phyloP scores from a whole-genome alignment of 2,888 invertebrate species.

The Tenthredo scrophulariae region DNA sequence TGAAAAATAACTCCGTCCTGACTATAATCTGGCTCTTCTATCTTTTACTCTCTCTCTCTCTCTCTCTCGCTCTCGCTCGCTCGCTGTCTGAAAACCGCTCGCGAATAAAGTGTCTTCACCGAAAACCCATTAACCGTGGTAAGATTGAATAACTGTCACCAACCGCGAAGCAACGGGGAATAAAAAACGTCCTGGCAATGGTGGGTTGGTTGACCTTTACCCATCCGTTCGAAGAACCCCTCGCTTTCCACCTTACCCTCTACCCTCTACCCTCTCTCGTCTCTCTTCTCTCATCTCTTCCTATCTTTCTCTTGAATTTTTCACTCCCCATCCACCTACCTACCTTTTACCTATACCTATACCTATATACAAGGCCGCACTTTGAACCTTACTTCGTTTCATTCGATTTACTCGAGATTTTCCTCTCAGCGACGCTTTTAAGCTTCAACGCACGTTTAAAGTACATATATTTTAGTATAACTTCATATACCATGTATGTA shows the following conservation, averaged over 20 bases:
- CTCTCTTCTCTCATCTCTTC: neutral
- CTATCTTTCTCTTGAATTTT: neutral
- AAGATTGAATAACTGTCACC: slow-evolving; percentile 37
- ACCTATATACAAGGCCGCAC: neutral
- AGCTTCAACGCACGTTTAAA: slow-evolving; percentile 23
- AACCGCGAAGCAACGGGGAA: neutral
- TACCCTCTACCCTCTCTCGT: neutral
- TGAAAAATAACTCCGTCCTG: neutral
- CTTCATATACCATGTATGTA: neutral
- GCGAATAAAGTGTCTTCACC: slow-evolving; percentile 13
- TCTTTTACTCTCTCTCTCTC: neutral
- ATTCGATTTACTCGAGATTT: slow-evolving; percentile 33
- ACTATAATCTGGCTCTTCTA: neutral
- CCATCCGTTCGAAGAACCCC: slow-evolving; percentile 3
- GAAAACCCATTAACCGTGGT: slow-evolving; percentile 28
- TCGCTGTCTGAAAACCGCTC: neutral
- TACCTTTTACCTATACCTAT: neutral
- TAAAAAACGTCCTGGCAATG: neutral
- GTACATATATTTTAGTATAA: neutral
- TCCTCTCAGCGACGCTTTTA: neutral
- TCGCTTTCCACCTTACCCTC: neutral
- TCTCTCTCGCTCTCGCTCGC: neutral
- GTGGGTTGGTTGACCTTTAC: slow-evolving; percentile 37
- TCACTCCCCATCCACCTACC: neutral
- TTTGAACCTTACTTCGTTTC: slow-evolving; percentile 24